Percentiles rank a stretch among this genome's conserved stretches.
Conservation (phyloP, 2,888 invertebrate genomes). For the Mimumesa dahlbomi region DNA sequence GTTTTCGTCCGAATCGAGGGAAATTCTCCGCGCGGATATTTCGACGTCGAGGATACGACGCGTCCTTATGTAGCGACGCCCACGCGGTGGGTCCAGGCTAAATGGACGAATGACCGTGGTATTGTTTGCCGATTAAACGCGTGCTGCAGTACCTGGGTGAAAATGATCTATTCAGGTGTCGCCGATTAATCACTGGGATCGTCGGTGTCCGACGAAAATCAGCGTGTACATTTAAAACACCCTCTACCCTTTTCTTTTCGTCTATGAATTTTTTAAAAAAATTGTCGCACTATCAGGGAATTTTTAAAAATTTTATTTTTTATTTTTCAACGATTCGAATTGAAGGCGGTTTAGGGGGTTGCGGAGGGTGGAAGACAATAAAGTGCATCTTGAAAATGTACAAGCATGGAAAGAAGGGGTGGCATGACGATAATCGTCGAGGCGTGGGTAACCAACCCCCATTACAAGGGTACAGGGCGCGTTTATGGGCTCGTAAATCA, state of each 20-base stretch:
- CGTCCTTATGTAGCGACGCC: constrained; percentile 53
- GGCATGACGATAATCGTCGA: constrained; percentile 50
- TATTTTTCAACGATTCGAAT: no score
- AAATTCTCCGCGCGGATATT: constrained; percentile 53
- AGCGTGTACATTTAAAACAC: no score
- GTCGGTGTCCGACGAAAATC: no score
- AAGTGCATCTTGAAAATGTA: constrained; percentile 26
- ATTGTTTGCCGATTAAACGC: constrained; percentile 45
- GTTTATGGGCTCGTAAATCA: constrained; percentile 74
- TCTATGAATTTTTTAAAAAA: no score
- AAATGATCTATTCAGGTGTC: constrained; percentile 57
- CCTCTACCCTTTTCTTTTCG: no score
- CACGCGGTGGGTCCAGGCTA: no score
- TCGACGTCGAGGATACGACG: constrained; percentile 56
- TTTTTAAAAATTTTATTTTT: no score
- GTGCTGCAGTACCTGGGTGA: constrained; percentile 39
- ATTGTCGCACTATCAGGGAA: no score
- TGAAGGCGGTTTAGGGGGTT: neutral
- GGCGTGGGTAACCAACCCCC: constrained; percentile 52
- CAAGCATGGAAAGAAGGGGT: constrained; percentile 51
- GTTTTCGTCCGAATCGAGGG: constrained; percentile 65
- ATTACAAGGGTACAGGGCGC: constrained; percentile 64
- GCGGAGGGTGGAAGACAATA: constrained; percentile 8
- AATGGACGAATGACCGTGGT: constrained; percentile 37
- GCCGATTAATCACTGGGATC: neutral